A percentile compares a stretch with the other conserved stretches of the same genome.
phyloP scores from a whole-genome alignment of 2,797 vertebrate species.

The Gymnocypris eckloni region DNA sequence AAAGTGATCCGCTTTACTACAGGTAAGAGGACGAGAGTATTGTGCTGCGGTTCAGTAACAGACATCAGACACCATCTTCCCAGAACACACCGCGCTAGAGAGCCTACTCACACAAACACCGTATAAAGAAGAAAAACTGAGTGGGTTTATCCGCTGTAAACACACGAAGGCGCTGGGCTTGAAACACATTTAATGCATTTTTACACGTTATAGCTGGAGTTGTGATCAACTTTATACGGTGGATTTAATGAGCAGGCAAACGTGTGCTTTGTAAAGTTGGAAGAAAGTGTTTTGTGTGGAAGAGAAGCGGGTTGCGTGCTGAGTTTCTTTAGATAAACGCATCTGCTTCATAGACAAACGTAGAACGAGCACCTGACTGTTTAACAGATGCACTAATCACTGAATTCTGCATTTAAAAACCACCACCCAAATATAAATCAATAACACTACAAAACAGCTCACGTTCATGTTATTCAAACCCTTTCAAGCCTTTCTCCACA shows the following conservation, averaged over 20 bases:
- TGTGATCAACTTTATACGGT: constrained; percentile 1
- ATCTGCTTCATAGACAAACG: neutral
- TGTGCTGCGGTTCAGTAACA: neutral
- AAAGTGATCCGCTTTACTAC: neutral
- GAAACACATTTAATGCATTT: neutral
- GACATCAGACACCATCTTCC: constrained; percentile 23
- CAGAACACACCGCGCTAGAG: constrained; percentile 28
- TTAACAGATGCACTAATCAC: neutral
- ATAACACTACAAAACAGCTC: neutral
- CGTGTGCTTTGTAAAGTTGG: neutral
- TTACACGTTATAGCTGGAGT: neutral
- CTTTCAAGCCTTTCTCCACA: neutral
- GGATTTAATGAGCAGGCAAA: constrained; percentile 28
- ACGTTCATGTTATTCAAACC: neutral
- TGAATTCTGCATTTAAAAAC: neutral
- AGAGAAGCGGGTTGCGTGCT: neutral
- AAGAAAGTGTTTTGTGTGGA: neutral
- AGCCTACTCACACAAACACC: neutral
- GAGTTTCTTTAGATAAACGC: constrained; percentile 37
- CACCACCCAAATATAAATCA: neutral
- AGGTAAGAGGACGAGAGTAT: neutral
- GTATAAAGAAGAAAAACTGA: neutral
- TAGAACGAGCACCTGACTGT: neutral
- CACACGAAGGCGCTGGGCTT: neutral
- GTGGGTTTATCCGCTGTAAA: neutral